Evolutionary conservation across 2,797 vertebrate genomes (phyloP), one percentile per base, ranked within the genome.

Genomic region (Argentina silus): DNA sequence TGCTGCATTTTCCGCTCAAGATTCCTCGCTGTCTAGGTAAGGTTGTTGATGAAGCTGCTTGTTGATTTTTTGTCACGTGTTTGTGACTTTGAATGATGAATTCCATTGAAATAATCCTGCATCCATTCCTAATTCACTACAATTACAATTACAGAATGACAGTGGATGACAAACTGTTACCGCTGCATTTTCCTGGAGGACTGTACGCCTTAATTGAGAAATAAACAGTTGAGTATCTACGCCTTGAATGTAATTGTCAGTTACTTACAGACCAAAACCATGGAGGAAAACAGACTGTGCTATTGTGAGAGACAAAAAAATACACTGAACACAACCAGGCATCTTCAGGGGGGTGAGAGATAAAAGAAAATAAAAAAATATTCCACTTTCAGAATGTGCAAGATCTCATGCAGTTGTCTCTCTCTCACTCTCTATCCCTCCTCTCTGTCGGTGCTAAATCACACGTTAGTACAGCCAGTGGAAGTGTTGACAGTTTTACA

Each of bases 401-500:
- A 93, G 90, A 93, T 91, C 90, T 89, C 91, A 92, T 92, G 89
- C 91, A 89, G 91, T 93, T 91, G 87, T 90, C 84, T 91, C 89
- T 85, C 85, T 89, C 90, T 90, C 91, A 85, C 91, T 90, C 87
- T 82, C 88, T 82, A 89, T 92, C 90, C 89, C 91, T 92, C 87
- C 80, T 90, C 91, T 93, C 91, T 92, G 91, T 87, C 91, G 90
- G 92, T 84, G 91, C 91, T 93, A 94, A 93, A 91, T 93, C 92
- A 93, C 93, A 94, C 91, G 85, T 94, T 92, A 92, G 91, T 92
- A 86, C 89, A 93, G 91, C 89, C 91, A 92, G 90, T 88, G 89
- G 90, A 93, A 91, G 92, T 94, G 92, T 93, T 93, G 92, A 93
- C 92, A 93, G 92, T 93, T 92, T 93, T 91, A 93, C 92, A 93